Percentiles rank a stretch among this genome's conserved stretches.
These are phyloP conservation scores for Leptodactylus fuscus DNA, from an alignment of 2,113 vertebrate species.

Conservation along the genomic window DNA sequence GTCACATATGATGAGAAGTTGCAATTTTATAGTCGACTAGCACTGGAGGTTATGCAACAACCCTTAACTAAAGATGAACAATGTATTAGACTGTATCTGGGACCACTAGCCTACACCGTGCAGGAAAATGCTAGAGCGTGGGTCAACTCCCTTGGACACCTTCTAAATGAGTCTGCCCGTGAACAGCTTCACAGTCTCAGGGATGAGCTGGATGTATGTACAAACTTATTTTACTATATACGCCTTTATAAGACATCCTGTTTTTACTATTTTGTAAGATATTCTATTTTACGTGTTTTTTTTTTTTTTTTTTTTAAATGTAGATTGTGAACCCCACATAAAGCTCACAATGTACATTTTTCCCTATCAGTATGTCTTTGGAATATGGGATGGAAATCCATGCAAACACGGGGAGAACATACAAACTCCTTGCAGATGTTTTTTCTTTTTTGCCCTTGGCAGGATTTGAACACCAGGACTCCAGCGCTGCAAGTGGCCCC, in stretches of 20 bases:
- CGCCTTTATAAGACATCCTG: background rate
- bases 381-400: too few relatives aligned
- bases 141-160: slow-evolving; percentile 81
- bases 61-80: slow-evolving; percentile 77
- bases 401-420: too few relatives aligned
- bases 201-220: slow-evolving; percentile 80
- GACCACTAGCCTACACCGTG: slow-evolving; percentile 76
- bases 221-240: background rate
- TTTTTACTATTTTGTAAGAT: too few relatives aligned
- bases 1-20: slow-evolving; percentile 85
- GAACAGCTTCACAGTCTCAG: slow-evolving; percentile 80
- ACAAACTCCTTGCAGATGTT: too few relatives aligned
- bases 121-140: slow-evolving; percentile 80
- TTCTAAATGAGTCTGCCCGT: slow-evolving; percentile 84
- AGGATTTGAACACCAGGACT: too few relatives aligned
- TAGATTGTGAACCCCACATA: too few relatives aligned
- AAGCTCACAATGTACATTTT: too few relatives aligned
- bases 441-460: too few relatives aligned
- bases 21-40: slow-evolving; percentile 79
- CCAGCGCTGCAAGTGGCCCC: too few relatives aligned
- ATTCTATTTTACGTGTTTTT: too few relatives aligned
- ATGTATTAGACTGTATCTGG: slow-evolving; percentile 83
- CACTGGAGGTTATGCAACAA: slow-evolving; percentile 77
- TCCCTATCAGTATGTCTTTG: too few relatives aligned
- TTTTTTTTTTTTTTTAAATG: too few relatives aligned